These are phyloP conservation scores for Xyrauchen texanus DNA, from an alignment of 2,113 vertebrate genomes.

Conservation along the genomic window DNA sequence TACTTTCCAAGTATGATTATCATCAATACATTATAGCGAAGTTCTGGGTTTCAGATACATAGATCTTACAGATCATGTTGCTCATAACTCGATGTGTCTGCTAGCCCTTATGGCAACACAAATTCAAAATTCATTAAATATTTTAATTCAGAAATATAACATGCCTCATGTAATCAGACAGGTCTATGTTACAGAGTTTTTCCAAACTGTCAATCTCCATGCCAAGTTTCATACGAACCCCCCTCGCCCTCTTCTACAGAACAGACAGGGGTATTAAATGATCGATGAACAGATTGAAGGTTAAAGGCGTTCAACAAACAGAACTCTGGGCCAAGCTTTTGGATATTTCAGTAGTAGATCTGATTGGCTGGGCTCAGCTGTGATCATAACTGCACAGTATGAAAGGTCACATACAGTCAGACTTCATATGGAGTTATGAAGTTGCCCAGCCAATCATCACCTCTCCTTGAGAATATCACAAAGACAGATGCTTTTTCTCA, in stretches of 20 bases:
- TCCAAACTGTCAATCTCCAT: neutral
- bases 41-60: too few species aligned
- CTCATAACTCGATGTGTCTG: too few species aligned
- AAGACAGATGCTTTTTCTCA: slow-evolving; percentile 13
- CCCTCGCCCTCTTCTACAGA: neutral
- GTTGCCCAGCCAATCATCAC: neutral
- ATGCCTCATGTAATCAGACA: slow-evolving; percentile 2
- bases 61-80: too few species aligned
- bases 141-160: neutral
- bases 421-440: neutral
- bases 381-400: neutral
- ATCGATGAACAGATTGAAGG: neutral
- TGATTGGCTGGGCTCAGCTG: slow-evolving; percentile 1
- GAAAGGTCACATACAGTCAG: neutral
- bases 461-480: neutral
- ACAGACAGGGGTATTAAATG: slow-evolving; percentile 23
- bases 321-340: slow-evolving; percentile 9
- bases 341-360: neutral
- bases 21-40: too few species aligned
- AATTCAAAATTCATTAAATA: neutral
- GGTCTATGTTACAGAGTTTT: neutral
- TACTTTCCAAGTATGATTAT: too few species aligned
- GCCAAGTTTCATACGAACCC: slow-evolving; percentile 5
- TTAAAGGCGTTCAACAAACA: neutral
- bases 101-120: too few species aligned